Base-by-base conservation (phyloP, 2,797 vertebrate genomes). In the Orientallactaga sibirica region DNA sequence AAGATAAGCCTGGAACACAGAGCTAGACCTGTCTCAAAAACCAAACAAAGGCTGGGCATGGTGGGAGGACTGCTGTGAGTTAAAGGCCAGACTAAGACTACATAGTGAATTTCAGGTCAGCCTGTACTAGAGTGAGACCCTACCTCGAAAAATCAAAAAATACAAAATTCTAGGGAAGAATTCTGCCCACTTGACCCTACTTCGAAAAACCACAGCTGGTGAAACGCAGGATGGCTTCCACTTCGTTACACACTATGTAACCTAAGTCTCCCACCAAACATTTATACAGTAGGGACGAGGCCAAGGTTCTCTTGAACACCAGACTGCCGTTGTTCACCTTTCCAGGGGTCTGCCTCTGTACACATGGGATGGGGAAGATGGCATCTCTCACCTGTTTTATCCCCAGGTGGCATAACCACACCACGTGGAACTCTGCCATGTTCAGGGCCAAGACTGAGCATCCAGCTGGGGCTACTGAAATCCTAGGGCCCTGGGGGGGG, bases 291-390 rank as follows among this genome's bases (percentile, higher is more conserved):
- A n/a, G 61, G 82, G 55, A 14, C 7, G 14, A 88, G 6, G 16
- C 70, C 19, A 10, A 29, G 20, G 29, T 10, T 70, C 27, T 61
- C 58, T 74, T 1, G 48, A 43, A 16, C 12, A 52, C 33, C 9
- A 1, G 1, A 6, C 0, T 20, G 29, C 3, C 2, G 12, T 55
- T 55, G 41, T 9, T 2, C 1, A 4, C 1, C 43, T 27, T 48
- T 33, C 18, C 58, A 58, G 25, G n/a, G 61, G 79, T 79, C 77
- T 66, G 14, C 55, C 41, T 37, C 22, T 29, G 14, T 16, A 37
- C 8, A 15, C 58, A 41, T 62, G 55, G 14, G 55, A 12, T 15
- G 3, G 55, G 55, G 55, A 58, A 58, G 55, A 16, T 58, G 55
- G 55, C 1, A 12, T 14, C 55, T 55, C 55, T 55, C 55, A 11